These are phyloP conservation scores for Acanthosepion lycidas DNA, from an alignment of 2,888 invertebrate genomes.

Conservation along the genomic window DNA sequence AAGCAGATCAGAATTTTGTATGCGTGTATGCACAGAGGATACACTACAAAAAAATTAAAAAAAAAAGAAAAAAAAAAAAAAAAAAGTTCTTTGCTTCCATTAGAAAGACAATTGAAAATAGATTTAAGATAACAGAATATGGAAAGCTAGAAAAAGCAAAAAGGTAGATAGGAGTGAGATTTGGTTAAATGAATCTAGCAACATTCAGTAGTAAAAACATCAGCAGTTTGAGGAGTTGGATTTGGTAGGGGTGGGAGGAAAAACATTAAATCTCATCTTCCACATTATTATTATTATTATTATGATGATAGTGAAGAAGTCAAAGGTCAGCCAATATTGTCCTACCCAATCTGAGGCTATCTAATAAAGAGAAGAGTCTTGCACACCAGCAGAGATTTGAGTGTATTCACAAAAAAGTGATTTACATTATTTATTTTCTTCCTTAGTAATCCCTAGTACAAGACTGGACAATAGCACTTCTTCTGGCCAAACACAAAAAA, in stretches of 20 bases:
- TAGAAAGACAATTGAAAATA: not conserved
- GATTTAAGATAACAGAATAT: not conserved
- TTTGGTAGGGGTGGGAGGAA: not conserved
- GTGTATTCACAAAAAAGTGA: constrained; percentile 17
- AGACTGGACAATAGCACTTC: constrained; percentile 22
- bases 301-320: not conserved
- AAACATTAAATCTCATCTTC: not conserved
- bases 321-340: not conserved
- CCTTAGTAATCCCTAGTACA: constrained; percentile 21
- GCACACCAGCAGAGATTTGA: constrained; percentile 4
- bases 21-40: not conserved
- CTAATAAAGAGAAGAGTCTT: not conserved
- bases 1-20: not conserved
- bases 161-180: not conserved
- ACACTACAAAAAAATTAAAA: not conserved
- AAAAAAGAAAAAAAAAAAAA: too few species aligned
- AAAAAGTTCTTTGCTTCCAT: not conserved
- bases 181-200: not conserved
- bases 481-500: not conserved
- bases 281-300: not conserved
- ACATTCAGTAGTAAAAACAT: not conserved
- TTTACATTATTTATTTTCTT: constrained; percentile 4
- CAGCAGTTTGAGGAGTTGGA: constrained; percentile 17
- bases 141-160: not conserved
- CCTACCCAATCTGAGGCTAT: constrained; percentile 8